Conservation (phyloP, 2,797 vertebrate genomes). For the Amblyraja radiata region DNA sequence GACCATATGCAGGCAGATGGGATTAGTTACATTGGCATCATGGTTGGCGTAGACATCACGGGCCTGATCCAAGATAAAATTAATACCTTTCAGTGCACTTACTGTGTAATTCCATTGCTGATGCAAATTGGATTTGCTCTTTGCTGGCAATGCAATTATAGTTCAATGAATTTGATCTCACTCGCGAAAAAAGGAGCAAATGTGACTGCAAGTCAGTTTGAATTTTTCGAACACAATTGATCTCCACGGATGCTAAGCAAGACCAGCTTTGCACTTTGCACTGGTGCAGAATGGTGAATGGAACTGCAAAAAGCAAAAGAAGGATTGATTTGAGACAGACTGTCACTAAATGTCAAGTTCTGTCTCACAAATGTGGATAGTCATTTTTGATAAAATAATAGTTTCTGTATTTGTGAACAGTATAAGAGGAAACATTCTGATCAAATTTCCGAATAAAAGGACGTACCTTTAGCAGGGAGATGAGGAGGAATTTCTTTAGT, state of each 20-base stretch:
- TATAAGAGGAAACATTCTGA: background rate
- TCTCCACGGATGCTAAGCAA: background rate
- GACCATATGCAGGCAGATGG: too few species aligned
- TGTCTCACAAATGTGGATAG: background rate
- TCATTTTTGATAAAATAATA: background rate
- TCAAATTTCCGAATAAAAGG: too few species aligned
- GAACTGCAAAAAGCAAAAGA: background rate
- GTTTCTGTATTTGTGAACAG: background rate
- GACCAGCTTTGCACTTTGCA: background rate
- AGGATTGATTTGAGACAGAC: background rate
- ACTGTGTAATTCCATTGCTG: background rate
- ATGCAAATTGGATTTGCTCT: background rate
- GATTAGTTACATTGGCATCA: too few species aligned
- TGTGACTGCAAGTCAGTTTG: background rate
- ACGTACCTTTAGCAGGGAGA: too few species aligned
- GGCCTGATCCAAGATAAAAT: background rate
- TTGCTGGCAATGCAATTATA: background rate
- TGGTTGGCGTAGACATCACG: too few species aligned
- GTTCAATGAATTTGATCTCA: background rate
- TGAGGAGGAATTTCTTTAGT: too few species aligned
- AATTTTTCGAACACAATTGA: background rate
- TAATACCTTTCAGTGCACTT: background rate
- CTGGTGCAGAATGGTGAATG: background rate
- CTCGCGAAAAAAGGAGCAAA: background rate
- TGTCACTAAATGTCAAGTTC: background rate